Conservation (phyloP, 64 coral and sea anemone genomes). For the Porites lutea region DNA sequence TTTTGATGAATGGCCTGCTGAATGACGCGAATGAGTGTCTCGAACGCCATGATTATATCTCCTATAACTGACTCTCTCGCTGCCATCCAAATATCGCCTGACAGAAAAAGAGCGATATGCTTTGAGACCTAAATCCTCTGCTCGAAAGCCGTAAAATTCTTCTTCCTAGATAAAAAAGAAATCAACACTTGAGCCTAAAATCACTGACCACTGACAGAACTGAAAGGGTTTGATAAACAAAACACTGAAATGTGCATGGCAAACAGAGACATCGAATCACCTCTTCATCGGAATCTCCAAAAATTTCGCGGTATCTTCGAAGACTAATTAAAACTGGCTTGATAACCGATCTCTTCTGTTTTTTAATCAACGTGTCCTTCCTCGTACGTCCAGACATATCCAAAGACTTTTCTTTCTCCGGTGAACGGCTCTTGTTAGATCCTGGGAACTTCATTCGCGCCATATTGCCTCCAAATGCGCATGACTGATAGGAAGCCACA, state of each 20-base stretch:
- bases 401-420: conserved; percentile 71
- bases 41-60: conserved; percentile 23
- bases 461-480: conserved; percentile 91
- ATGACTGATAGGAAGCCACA: conserved; percentile 65
- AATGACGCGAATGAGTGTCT: background rate
- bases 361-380: conserved; percentile 10
- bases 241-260: conserved; percentile 48
- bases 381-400: conserved; percentile 64
- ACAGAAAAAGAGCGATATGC: conserved; percentile 79
- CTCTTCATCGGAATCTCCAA: conserved; percentile 99
- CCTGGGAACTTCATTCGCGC: conserved; percentile 98
- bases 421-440: conserved; percentile 64
- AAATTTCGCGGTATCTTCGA: conserved; percentile 95
- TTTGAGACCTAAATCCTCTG: conserved; percentile 90
- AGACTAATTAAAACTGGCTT: conserved; percentile 80
- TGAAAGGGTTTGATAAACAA: conserved; percentile 49
- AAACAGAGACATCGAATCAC: conserved; percentile 70
- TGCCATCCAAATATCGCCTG: conserved; percentile 40
- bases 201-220: conserved; percentile 9
- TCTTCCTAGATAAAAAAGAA: conserved; percentile 74
- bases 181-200: background rate
- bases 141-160: conserved; percentile 92
- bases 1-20: conserved; percentile 51
- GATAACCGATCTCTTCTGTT: conserved; percentile 43
- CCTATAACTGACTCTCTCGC: conserved; percentile 24